phyloP scores from a whole-genome alignment of 2,113 vertebrate genomes.

The Dicentrarchus labrax region DNA sequence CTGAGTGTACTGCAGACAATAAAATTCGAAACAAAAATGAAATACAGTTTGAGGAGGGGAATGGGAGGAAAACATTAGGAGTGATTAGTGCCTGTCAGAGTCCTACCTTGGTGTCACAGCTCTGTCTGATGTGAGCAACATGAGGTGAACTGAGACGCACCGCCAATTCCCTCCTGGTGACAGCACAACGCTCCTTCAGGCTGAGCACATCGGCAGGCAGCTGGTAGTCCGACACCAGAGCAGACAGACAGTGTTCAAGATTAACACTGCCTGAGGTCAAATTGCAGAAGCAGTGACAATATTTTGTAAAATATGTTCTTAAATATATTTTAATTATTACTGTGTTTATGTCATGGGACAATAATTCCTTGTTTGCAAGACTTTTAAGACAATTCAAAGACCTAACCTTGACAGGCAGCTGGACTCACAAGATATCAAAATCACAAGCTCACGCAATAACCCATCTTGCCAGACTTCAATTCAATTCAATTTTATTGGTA shows the following conservation, averaged over 20 bases:
- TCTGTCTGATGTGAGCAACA: conserved; percentile 42
- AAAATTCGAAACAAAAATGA: neutral
- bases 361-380: too few species aligned
- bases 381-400: too few species aligned
- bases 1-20: neutral
- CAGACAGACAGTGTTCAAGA: neutral
- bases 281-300: too few species aligned
- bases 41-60: neutral
- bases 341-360: too few species aligned
- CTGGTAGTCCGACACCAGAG: neutral
- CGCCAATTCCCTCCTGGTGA: conserved; percentile 33
- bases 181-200: conserved; percentile 32
- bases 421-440: too few species aligned
- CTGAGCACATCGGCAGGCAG: conserved; percentile 32
- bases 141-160: conserved; percentile 17
- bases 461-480: too few species aligned
- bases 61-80: neutral
- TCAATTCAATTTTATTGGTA: too few species aligned
- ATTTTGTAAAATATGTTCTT: too few species aligned
- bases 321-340: too few species aligned
- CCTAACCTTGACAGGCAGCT: too few species aligned
- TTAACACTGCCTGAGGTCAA: neutral
- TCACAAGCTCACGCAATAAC: too few species aligned
- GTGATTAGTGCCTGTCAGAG: neutral
- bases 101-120: conserved; percentile 54